Evolutionary conservation across 2,113 vertebrate species (phyloP).

Genomic region (Etia nguti): DNA sequence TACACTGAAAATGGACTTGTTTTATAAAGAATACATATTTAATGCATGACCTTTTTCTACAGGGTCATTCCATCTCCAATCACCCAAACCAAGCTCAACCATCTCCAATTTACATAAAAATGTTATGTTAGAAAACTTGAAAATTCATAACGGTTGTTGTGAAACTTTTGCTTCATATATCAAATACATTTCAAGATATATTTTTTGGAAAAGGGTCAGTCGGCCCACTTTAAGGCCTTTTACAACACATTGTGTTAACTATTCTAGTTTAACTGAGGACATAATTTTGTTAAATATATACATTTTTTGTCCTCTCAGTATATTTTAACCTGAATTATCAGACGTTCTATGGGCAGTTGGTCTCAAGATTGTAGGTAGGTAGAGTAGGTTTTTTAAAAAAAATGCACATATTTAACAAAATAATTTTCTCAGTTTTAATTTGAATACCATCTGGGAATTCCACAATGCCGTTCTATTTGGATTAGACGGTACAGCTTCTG

Average conservation of each 20-base stretch:
- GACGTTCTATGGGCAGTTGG: background rate
- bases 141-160: rapidly evolving
- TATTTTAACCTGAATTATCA: background rate
- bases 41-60: background rate
- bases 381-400: too few species aligned
- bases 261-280: background rate
- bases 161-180: background rate
- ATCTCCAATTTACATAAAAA: rapidly evolving
- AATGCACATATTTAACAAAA: too few species aligned
- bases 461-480: too few species aligned
- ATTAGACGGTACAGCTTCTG: rapidly evolving
- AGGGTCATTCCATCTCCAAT: background rate
- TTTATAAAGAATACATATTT: background rate
- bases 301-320: background rate
- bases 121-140: background rate
- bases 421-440: too few species aligned
- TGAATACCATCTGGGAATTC: too few species aligned
- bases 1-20: background rate
- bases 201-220: rapidly evolving
- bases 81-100: background rate
- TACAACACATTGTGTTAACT: background rate
- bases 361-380: background rate
- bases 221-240: background rate
- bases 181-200: background rate
- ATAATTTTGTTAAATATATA: background rate